Conservation (phyloP, 2,113 vertebrate species). For the Agapornis roseicollis region DNA sequence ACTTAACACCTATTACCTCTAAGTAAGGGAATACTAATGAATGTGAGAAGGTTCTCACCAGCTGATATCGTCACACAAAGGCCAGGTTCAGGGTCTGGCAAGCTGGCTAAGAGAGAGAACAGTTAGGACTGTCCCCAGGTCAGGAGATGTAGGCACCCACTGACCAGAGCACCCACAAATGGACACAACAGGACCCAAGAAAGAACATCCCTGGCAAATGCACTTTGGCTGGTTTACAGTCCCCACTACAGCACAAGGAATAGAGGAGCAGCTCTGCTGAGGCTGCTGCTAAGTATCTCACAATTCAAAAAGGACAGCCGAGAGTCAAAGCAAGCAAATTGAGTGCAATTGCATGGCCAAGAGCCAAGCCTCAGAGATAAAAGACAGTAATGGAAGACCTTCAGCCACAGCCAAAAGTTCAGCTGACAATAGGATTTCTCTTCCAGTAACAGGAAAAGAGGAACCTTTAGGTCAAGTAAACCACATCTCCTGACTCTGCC, state of each 20-base stretch:
- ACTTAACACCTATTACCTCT: background rate
- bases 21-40: background rate
- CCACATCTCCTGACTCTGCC: background rate
- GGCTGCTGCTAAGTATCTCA: background rate
- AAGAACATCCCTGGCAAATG: background rate
- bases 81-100: background rate
- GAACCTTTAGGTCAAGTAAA: conserved; percentile 42
- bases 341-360: background rate
- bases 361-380: conserved; percentile 15
- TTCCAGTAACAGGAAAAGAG: background rate
- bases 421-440: conserved; percentile 39
- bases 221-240: background rate
- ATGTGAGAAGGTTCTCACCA: background rate
- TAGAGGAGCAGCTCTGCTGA: background rate
- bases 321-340: background rate
- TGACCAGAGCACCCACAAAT: background rate
- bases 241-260: background rate
- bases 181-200: background rate
- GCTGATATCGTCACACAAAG: background rate
- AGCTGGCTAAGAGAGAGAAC: background rate
- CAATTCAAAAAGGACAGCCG: background rate
- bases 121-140: background rate
- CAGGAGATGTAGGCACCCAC: background rate
- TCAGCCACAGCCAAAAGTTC: conserved; percentile 13
- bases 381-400: conserved; percentile 30